Evolutionary conservation across 2,113 vertebrate species (phyloP), one percentile per base, ranked within the genome.

Genomic region (Copsychus sechellarum): DNA sequence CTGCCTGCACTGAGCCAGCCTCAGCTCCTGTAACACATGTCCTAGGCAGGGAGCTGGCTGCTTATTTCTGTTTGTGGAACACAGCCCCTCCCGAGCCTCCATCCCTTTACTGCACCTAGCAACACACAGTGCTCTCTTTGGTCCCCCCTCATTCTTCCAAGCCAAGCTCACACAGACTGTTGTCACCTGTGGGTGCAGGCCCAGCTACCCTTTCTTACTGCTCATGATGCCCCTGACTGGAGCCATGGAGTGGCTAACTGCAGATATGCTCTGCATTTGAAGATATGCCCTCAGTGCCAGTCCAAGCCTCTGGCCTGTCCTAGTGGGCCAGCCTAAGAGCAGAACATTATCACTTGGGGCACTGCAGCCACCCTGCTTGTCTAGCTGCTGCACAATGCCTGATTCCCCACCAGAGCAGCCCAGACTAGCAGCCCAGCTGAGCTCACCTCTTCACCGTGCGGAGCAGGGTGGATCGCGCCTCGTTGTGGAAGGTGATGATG

Each of bases 401-500:
- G 2, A 11, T 8, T 28, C 36, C 24, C 38, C 61, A 38, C 9
- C 12, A 65, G 40, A 40, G 50, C 43, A 43, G 22, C 53, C 22
- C 56, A 82, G 54, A 51, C 29, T 17, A 14, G 17, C 47, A 23
- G 22, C 2, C 42, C n/a, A 29, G 38, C 38, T 20, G 74, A 54
- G 45, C 96, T 93, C 69, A 99, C 99, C 99, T 99, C 95, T 98
- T 99, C 85, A 99, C 98, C 0, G 99, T 99, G 92, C 99, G 99
- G 47, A 99, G 98, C 28, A 99, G 98, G 5, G 99, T 99, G 6
- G 99, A 99, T 42, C 99, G 99, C 0, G 99, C 99, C 96, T 99
- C 99, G 0, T 99, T 99, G 98, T 99, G 99, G 97, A 99, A 99
- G 53, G 99, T 99, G 97, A 99, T 98, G 96, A 99, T 98, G 96